Base-by-base conservation (phyloP, 2,113 vertebrate species). In the Desmodus rotundus region DNA sequence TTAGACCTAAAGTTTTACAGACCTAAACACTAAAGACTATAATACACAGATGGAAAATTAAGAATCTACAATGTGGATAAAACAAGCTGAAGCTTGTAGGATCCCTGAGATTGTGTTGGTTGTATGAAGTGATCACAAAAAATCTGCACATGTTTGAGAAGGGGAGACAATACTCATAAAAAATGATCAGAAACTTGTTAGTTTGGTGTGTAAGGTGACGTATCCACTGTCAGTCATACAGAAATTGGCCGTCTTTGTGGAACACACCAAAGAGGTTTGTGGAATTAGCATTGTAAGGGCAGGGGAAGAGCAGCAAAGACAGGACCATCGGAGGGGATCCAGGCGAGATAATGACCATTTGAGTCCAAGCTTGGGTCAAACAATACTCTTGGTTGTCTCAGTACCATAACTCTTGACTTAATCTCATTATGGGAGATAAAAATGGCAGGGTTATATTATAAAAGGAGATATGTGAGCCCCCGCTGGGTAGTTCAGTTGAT, bases 41-140 rank as follows among this genome's bases (percentile, higher is more conserved):
- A 97, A 89, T 94, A 97, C 72, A 97, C 38, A 97, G 97, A 97
- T 73, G 95, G 91, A 96, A 98, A 98, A 97, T 97, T 93, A 92
- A 98, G 97, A 95, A 97, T 93, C 5, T 95, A 91, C 93, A 95
- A 96, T 95, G 76, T 87, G 3, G 13, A 22, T 31, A 17, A 24
- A 45, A 50, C 38, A 52, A 65, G 13, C 31, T 88, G 33, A 94
- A 33, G 2, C 43, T 52, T 61, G 24, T 43, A 58, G 45, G 7
- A 11, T 5, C 26, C n/a, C n/a, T 47, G 70, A 76, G 43, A 80
- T 12, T 31, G 28, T 33, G 56, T 50, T 7, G 4, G 2, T 5
- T n/a, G 2, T 56, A 20, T 16, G 31, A 84, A 22, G n/a, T 74
- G 74, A 61, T 45, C 47, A 58, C 3, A 31, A 31, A 87, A 50